Base-by-base conservation (phyloP, 2,888 invertebrate species). In the Parasteatoda lunata region DNA sequence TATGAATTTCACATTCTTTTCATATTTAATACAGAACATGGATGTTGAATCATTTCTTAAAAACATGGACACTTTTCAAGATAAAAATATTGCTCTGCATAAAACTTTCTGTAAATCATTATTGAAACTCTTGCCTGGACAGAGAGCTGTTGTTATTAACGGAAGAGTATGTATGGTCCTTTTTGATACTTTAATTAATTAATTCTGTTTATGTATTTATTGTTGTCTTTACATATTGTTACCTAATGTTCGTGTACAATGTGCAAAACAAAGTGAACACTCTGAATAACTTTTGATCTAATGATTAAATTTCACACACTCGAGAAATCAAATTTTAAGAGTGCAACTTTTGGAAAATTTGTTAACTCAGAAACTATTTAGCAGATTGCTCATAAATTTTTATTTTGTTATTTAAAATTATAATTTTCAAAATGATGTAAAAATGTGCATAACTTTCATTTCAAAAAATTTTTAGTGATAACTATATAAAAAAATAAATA, bases 61-160 rank as follows among this genome's bases (percentile, higher is more conserved):
- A 89, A 80, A 86, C 88, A 72, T 84, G 8, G 52, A 88, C 9
- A 47, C 52, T 52, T 81, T 64, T 65, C 77, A 88, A 30, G 71
- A 76, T 3, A 70, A 84, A 30, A 48, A 51, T 47, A 72, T 90
- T 3, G 66, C 72, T 11, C 45, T 84, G 13, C 90, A 90, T 49
- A 71, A 81, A 65, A 68, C 59, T 7, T 89, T 90, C 51, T 78
- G 84, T 45, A 78, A 77, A 70, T 94, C 95, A 79, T 95, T 96
- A 8, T 92, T 98, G 48, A 94, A 94, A 54, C 92, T 98, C 89
- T 92, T 93, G 45, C 93, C 94, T 13, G 94, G 95, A 4, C 94
- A 94, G 76, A 94, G 95, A 88, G 95, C 95, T 0, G 93, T 99
- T 4, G 93, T 98, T 15, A 95, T 96, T 84, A 99, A 99, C 93